Evolutionary conservation across 35 echinoderm and acorn worm genomes (phyloP).

Genomic region (Apostichopus californicus): DNA sequence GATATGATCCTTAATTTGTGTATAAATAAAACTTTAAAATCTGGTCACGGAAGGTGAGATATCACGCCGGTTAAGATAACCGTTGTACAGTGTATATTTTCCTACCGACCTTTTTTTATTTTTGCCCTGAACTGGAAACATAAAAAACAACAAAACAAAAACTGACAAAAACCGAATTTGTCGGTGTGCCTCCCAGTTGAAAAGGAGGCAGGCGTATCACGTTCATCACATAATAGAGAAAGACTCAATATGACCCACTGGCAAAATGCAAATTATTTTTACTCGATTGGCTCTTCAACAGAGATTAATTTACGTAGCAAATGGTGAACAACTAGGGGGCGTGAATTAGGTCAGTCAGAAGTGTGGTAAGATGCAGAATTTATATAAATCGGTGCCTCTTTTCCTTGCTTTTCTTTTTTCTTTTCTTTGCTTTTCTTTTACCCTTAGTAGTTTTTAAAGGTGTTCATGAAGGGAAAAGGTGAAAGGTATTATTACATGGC

Average conservation of each 20-base stretch:
- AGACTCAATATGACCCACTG: background rate
- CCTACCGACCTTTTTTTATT: no score
- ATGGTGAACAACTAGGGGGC: conserved; percentile 5
- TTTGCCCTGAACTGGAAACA: no score
- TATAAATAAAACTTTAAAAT: no score
- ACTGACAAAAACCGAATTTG: background rate
- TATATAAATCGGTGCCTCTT: conserved; percentile 17
- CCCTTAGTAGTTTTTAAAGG: background rate
- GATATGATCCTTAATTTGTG: no score
- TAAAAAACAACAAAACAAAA: no score
- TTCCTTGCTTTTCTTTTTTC: background rate
- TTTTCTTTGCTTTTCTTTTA: background rate
- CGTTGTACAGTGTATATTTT: no score
- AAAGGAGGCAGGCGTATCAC: background rate
- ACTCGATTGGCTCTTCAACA: background rate
- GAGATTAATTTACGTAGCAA: background rate
- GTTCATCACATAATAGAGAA: background rate
- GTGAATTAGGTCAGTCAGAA: conserved; percentile 17
- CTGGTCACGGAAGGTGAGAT: no score
- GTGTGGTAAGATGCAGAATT: background rate
- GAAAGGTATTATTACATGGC: background rate
- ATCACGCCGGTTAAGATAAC: no score
- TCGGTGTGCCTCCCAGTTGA: background rate
- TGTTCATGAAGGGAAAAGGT: background rate
- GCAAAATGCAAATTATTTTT: conserved; percentile 11